Base-by-base conservation (phyloP, 2,888 invertebrate genomes). In the Cryptops parisi region DNA sequence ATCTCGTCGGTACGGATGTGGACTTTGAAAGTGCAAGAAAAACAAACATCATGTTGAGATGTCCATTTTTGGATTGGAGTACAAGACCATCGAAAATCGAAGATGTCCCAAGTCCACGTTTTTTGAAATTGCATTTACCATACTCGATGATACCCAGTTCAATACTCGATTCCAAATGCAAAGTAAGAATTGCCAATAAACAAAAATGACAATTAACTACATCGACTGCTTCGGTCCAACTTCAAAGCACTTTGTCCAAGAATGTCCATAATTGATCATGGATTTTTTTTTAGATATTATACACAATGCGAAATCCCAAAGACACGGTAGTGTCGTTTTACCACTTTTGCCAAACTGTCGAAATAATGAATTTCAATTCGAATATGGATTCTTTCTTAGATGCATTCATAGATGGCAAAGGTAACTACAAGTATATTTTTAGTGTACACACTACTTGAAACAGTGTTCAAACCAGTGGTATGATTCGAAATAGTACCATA, bases 1-100 rank as follows among this genome's bases (percentile, higher is more conserved):
- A 90, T 84, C 74, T 89, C 17, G 77, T 93, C 54, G 80, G 81
- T 17, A 38, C 38, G 23, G 21, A 38, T 3, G 83, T 86, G 61
- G 79, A 91, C 65, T 85, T 80, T 62, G 80, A 82, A 62, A 78
- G 76, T 21, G 85, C 85, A 1, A 78, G 78, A 63, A 78, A 76
- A 56, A 60, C 68, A 50, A 75, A 77, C 6, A 64, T 74, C 45
- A 74, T 81, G 69, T 73, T 80, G 26, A 76, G 87, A 45, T 82
- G 82, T 50, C 86, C 87, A 0, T 72, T 84, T 45, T 74, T 88
- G 26, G 88, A 88, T 73, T 21, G 6, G 25, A 38, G 24, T 9
- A 23, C 38, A 23, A 6, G 26, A 4, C 26, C 17, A 3, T 33
- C 33, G 9, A 33, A 33, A 9, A 9, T 48, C 33, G 27, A 48